Evolutionary conservation across 1,140 invertebrate species (phyloP).

Genomic region (Archivesica marissinica): DNA sequence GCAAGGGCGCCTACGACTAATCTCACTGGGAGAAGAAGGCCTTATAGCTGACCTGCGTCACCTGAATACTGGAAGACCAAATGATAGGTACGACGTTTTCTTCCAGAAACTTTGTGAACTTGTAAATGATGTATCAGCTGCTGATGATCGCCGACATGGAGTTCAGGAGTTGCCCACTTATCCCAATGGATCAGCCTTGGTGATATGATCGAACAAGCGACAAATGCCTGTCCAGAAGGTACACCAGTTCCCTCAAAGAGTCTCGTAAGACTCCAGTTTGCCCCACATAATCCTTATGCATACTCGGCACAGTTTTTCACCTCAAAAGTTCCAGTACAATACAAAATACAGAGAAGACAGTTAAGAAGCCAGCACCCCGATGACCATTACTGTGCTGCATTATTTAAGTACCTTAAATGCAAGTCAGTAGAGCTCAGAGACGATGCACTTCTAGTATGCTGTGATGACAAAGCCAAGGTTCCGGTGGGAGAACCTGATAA

Average conservation of each 20-base stretch:
- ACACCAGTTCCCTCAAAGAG: constrained; percentile 14
- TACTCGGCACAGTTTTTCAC: constrained; percentile 35
- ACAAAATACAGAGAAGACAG: constrained; percentile 50
- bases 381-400: constrained; percentile 56
- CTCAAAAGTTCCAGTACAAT: constrained; percentile 1
- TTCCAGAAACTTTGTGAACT: not conserved
- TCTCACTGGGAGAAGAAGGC: constrained; percentile 42
- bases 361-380: constrained; percentile 46
- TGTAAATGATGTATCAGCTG: constrained; percentile 48
- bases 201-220: constrained; percentile 27
- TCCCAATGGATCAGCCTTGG: constrained; percentile 4
- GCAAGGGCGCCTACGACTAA: not conserved
- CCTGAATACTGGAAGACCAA: constrained; percentile 46
- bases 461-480: constrained; percentile 65
- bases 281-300: constrained; percentile 23
- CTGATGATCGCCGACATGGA: constrained; percentile 34
- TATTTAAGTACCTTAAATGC: constrained; percentile 54
- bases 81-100: constrained; percentile 44
- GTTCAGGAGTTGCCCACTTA: constrained; percentile 17
- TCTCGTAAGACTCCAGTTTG: constrained; percentile 35
- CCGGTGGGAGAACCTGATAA: constrained; percentile 51
- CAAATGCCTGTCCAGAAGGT: not conserved
- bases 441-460: constrained; percentile 29
- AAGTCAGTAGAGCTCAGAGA: constrained; percentile 35
- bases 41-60: constrained; percentile 49